Percentiles rank a stretch among this genome's conserved stretches.
Conservation (phyloP, 2,113 vertebrate genomes). For the Megalops atlanticus region DNA sequence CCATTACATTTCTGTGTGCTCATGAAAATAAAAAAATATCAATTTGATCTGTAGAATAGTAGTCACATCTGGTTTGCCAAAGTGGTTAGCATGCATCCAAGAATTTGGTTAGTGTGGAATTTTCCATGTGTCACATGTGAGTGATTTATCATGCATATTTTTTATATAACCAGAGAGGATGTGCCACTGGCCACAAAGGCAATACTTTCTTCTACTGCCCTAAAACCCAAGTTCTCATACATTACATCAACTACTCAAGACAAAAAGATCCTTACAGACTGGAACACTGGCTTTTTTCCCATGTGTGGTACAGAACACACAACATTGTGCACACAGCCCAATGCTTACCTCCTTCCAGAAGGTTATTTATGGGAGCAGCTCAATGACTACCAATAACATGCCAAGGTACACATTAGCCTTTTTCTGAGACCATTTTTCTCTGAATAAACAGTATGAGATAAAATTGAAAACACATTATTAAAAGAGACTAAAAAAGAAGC, state of each 20-base stretch:
- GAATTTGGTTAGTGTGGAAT: slow-evolving; percentile 50
- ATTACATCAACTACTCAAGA: background rate
- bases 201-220: background rate
- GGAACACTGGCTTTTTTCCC: background rate
- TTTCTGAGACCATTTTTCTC: too few species aligned
- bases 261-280: background rate
- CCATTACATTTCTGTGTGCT: background rate
- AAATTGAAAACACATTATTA: too few species aligned
- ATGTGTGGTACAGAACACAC: background rate
- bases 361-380: background rate
- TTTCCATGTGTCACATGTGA: slow-evolving; percentile 44
- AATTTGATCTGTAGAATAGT: slow-evolving; percentile 36
- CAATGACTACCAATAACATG: background rate
- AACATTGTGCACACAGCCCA: background rate
- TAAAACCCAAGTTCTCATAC: background rate
- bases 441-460: too few species aligned
- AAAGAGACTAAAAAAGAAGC: too few species aligned
- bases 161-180: slow-evolving; percentile 1
- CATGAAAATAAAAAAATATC: slow-evolving; percentile 32
- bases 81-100: slow-evolving; percentile 49
- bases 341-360: background rate
- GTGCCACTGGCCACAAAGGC: background rate
- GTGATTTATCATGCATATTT: slow-evolving; percentile 41
- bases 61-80: slow-evolving; percentile 25
- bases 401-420: background rate